Evolutionary conservation across 1,140 invertebrate genomes (phyloP).

Genomic region (Physella acuta): DNA sequence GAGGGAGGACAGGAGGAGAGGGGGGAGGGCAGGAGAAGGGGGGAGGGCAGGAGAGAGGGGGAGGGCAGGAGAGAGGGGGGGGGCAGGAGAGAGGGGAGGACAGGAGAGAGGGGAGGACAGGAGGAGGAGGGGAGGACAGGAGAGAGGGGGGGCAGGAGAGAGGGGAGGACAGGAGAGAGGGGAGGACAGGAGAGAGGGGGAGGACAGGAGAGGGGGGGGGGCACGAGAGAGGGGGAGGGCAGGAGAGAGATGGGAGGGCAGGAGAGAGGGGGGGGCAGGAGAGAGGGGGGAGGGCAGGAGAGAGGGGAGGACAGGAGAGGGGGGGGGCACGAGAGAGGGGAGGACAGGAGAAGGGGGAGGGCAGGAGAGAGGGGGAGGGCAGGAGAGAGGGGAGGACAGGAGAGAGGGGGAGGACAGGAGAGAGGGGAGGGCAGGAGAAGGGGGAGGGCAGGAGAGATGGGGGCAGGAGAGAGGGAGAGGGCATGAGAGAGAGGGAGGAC

Average conservation of each 20-base stretch:
- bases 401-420: too few relatives aligned
- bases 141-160: background rate
- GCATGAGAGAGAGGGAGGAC: conserved; percentile 1
- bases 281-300: background rate
- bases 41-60: background rate
- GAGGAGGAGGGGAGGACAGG: background rate
- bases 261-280: background rate
- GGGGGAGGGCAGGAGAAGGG: too few relatives aligned
- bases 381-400: conserved; percentile 9
- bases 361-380: background rate
- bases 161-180: background rate
- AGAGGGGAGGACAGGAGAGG: background rate
- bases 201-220: background rate
- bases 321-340: background rate
- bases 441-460: too few relatives aligned
- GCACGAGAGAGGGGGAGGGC: background rate
- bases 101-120: background rate
- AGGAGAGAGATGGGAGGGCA: background rate
- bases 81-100: background rate
- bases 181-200: background rate
- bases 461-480: too few relatives aligned
- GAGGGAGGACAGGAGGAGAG: too few relatives aligned
- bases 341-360: background rate
- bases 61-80: background rate
- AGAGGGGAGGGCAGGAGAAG: too few relatives aligned